Base-by-base conservation (phyloP, 1,140 invertebrate genomes). In the Pseudomyrmex flavicornis region DNA sequence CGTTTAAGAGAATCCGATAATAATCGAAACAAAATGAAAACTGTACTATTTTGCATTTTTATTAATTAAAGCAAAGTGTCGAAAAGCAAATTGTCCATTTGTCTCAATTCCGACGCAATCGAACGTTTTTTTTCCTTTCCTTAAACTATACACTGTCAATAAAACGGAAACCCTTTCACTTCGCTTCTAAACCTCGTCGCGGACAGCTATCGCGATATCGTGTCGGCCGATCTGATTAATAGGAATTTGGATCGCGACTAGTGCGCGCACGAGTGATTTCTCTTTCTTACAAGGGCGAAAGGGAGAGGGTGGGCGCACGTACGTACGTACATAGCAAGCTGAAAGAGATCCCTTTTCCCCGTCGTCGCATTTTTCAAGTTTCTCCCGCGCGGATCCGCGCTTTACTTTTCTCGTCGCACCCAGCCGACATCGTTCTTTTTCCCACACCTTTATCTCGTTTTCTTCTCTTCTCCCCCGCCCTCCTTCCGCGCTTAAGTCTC, bases 281-380 rank as follows among this genome's bases (percentile, higher is more conserved):
- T 87, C 68, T 75, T 72, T 61, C 72, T 76, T 85, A 52, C 35
- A 35, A 35, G 35, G 7, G 5, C 5, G 35, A 0, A 7, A 35
- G 0, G 0, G 5, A 35, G 35, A 35, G 35, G 35, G 26, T 80
- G 73, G 73, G 72, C 54, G 62, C 74, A 82, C 46, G 68, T 48
- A 13, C 35, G 54, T 48, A 61, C 61, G 77, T 8, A 70, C 58
- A 56, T 66, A 66, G 22, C 58, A 85, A 68, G 52, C 82, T 58
- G 83, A 76, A 65, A 88, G 83, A 75, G 75, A 74, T 69, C 83
- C 83, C 73, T 84, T 61, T 69, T 59, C 77, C 77, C 74, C 12
- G 61, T 77, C 12, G 61, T 63, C 87, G 84, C 72, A 86, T 89
- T 88, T 89, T 86, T 88, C 87, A 88, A 84, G 65, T 83, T 82